Conservation (phyloP, 1,140 invertebrate species). For the Arion vulgaris region DNA sequence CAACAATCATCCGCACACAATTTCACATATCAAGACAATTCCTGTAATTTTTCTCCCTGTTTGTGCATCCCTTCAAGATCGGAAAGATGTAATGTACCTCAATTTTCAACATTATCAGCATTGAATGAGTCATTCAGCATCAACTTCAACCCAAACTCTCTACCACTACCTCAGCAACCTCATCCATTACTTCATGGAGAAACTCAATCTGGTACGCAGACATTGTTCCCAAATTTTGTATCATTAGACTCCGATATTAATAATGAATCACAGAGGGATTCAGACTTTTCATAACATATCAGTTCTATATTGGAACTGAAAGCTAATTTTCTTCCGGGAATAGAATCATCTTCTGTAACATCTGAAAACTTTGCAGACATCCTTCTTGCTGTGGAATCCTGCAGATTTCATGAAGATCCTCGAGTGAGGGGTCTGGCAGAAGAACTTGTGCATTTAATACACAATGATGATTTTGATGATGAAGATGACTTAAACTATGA, state of each 20-base stretch:
- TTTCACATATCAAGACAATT: not conserved
- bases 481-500: constrained; percentile 5
- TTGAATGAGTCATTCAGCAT: not conserved
- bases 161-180: not conserved
- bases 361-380: constrained; percentile 32
- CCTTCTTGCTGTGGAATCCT: constrained; percentile 29
- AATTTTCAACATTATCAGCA: not conserved
- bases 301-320: constrained; percentile 22
- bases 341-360: constrained; percentile 16
- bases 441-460: constrained; percentile 28
- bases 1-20: not conserved
- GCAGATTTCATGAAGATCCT: constrained; percentile 21
- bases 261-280: not conserved
- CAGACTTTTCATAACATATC: not conserved
- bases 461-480: constrained; percentile 19
- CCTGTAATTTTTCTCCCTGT: not conserved
- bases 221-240: not conserved
- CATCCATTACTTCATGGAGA: not conserved
- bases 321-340: constrained; percentile 27
- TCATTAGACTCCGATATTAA: not conserved
- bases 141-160: not conserved
- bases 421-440: constrained; percentile 27
- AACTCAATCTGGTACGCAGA: not conserved
- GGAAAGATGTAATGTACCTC: not conserved
- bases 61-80: not conserved